Evolutionary conservation across 2,888 invertebrate species (phyloP).

Genomic region (Nymphalis urticae): DNA sequence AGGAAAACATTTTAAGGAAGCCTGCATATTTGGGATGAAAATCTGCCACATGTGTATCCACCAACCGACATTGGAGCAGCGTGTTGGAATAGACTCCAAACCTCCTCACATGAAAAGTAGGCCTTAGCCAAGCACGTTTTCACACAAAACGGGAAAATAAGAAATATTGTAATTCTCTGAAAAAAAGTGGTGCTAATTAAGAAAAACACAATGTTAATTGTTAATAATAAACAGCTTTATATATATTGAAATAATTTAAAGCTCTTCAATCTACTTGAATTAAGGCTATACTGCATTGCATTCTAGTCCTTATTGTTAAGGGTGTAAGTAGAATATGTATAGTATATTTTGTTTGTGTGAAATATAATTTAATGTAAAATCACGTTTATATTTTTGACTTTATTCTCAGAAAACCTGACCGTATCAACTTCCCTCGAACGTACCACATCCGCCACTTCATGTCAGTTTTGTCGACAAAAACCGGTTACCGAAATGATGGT

Average conservation of each 20-base stretch:
- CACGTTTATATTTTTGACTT: constrained; percentile 8
- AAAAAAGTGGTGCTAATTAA: background rate
- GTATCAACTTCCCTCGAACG: constrained; percentile 15
- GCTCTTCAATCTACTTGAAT: background rate
- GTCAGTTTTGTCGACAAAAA: constrained; percentile 24
- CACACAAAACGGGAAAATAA: no score
- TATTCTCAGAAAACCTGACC: constrained; percentile 5
- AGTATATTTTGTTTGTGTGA: background rate
- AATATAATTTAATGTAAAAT: constrained; percentile 12
- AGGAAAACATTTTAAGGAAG: no score
- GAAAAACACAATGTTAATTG: background rate
- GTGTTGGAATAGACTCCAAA: no score
- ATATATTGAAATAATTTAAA: background rate
- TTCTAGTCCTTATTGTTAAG: background rate
- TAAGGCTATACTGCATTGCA: background rate
- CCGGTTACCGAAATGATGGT: constrained; percentile 21
- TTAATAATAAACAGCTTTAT: background rate
- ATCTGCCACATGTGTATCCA: no score
- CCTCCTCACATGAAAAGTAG: no score
- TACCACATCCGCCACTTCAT: constrained; percentile 28
- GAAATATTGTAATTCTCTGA: no score
- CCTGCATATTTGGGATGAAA: no score
- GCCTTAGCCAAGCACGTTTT: no score
- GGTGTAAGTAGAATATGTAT: background rate
- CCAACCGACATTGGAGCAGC: no score